Percentiles rank a stretch among this genome's conserved stretches.
These are phyloP conservation scores for Spilosoma lubricipeda DNA, from an alignment of 2,888 invertebrate genomes.

Conservation along the genomic window DNA sequence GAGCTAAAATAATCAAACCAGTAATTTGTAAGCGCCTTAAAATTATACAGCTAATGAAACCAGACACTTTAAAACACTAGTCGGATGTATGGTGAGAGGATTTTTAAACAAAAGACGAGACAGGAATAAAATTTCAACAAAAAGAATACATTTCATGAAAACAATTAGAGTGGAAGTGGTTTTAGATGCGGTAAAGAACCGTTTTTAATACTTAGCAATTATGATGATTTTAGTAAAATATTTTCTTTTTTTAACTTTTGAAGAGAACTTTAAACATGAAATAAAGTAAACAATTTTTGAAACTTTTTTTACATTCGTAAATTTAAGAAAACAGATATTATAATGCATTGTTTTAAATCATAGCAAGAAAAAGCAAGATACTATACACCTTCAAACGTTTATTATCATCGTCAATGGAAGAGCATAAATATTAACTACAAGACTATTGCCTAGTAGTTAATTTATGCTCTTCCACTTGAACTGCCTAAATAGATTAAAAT, in stretches of 20 bases:
- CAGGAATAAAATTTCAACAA: slow-evolving; percentile 27
- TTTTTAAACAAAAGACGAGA: slow-evolving; percentile 7
- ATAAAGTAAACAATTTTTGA: too few species aligned
- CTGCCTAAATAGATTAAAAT: neutral
- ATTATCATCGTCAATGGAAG: neutral
- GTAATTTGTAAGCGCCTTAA: slow-evolving; percentile 20
- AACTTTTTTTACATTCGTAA: neutral
- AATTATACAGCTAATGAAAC: slow-evolving; percentile 14
- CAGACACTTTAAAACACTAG: slow-evolving; percentile 9
- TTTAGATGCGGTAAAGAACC: slow-evolving; percentile 18
- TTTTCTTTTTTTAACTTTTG: neutral
- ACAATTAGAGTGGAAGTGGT: slow-evolving; percentile 17
- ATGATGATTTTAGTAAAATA: neutral
- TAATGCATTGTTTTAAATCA: neutral
- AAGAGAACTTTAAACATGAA: neutral
- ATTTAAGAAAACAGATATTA: neutral
- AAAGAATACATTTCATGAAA: slow-evolving; percentile 20
- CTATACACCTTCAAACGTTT: neutral
- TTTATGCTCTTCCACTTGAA: too few species aligned
- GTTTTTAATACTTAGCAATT: slow-evolving; percentile 13
- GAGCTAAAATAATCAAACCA: slow-evolving; percentile 18
- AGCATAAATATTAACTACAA: neutral
- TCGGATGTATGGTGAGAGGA: slow-evolving; percentile 4
- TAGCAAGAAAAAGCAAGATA: neutral
- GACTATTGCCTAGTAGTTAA: neutral